Percentiles rank a stretch among this genome's conserved stretches.
phyloP scores from a whole-genome alignment of 1,140 invertebrate species.

The Bemisia tabaci region DNA sequence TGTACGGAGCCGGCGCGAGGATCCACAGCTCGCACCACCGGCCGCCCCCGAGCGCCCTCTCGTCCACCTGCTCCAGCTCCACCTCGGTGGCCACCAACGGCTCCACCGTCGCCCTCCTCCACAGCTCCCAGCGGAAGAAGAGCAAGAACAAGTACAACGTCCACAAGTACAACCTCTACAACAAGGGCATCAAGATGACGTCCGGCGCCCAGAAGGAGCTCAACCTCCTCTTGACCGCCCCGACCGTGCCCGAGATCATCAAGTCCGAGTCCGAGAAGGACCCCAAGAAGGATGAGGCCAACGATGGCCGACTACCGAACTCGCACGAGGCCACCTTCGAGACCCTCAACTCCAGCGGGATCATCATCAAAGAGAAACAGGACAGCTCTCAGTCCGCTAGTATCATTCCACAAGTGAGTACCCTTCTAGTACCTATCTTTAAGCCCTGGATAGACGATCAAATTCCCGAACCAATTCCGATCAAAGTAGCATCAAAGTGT shows the following conservation, averaged over 20 bases:
- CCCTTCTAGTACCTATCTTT: too few species aligned
- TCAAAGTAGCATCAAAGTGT: too few species aligned
- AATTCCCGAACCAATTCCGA: too few species aligned
- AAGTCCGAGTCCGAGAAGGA: background rate
- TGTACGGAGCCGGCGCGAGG: constrained; percentile 7
- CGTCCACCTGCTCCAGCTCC: constrained; percentile 10
- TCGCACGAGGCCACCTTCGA: background rate
- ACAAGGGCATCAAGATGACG: constrained; percentile 7
- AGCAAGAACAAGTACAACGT: constrained; percentile 4
- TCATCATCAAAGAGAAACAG: background rate
- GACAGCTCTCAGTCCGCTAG: background rate
- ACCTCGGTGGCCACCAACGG: constrained; percentile 12
- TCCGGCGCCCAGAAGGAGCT: constrained; percentile 11
- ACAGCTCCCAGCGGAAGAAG: constrained; percentile 6
- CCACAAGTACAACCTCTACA: constrained; percentile 10
- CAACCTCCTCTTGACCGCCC: constrained; percentile 12
- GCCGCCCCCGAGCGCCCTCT: constrained; percentile 7
- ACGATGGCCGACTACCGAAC: background rate
- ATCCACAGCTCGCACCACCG: constrained; percentile 13
- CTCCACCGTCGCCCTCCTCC: constrained; percentile 8
- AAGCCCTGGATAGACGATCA: too few species aligned
- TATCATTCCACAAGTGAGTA: background rate
- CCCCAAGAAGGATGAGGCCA: background rate
- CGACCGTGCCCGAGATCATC: constrained; percentile 5
- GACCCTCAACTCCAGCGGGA: background rate